Percentiles rank a stretch among this genome's conserved stretches.
Conservation (phyloP, 53 echinoderm and acorn worm species). For the Zoroaster sp. region DNA sequence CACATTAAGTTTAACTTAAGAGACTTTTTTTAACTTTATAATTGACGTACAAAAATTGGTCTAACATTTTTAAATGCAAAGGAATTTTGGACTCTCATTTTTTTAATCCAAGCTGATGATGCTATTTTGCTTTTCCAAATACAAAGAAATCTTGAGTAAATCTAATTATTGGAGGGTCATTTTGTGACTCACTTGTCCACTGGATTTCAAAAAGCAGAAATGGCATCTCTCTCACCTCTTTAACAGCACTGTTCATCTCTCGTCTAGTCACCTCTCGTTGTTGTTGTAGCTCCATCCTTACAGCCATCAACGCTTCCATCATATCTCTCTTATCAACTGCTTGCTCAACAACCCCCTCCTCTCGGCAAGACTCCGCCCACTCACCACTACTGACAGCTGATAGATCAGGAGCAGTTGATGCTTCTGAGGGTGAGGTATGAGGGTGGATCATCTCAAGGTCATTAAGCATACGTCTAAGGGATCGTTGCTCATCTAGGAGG, state of each 20-base stretch:
- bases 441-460: constrained; percentile 31
- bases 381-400: constrained; percentile 10
- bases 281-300: constrained; percentile 56
- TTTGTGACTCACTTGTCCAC: no score
- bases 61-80: no score
- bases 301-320: constrained; percentile 42
- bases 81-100: no score
- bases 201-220: no score
- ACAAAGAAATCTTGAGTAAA: no score
- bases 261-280: constrained; percentile 52
- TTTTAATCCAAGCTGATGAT: no score
- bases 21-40: no score
- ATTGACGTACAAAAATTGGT: no score
- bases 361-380: constrained; percentile 1
- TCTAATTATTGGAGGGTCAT: no score
- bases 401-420: background rate
- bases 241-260: constrained; percentile 62
- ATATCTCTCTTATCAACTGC: constrained; percentile 26
- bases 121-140: no score
- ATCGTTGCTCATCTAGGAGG: constrained; percentile 66
- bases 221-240: constrained; percentile 71
- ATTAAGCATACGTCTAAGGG: constrained; percentile 52
- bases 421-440: constrained; percentile 7
- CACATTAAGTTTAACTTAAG: no score
- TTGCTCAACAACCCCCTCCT: constrained; percentile 3